These are phyloP conservation scores for Dendrocincla tyrannina DNA, from an alignment of 2,797 vertebrate genomes.

Conservation along the genomic window DNA sequence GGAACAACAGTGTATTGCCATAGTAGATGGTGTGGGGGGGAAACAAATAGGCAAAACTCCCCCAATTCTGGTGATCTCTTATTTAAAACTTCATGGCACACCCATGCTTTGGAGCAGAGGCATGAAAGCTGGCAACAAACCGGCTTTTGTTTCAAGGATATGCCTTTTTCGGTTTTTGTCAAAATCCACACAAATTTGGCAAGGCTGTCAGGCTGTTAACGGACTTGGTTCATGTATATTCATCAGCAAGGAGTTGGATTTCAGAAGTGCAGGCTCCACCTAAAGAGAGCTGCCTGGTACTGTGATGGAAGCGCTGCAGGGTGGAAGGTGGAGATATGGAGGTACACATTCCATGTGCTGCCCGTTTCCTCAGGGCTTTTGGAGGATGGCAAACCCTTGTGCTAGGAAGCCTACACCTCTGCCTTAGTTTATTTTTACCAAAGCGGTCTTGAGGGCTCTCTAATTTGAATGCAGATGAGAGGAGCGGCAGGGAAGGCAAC, in stretches of 20 bases:
- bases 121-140: background rate
- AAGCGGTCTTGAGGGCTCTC: background rate
- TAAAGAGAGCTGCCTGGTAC: background rate
- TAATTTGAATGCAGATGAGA: background rate
- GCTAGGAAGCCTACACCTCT: background rate
- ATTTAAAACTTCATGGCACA: background rate
- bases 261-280: rapidly evolving
- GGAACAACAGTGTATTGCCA: background rate
- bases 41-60: background rate
- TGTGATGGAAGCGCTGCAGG: rapidly evolving
- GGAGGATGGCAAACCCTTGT: background rate
- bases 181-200: constrained; percentile 1
- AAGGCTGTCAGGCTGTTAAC: background rate
- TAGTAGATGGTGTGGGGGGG: background rate
- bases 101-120: background rate
- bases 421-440: background rate
- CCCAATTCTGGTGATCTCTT: background rate
- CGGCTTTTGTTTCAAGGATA: constrained; percentile 32
- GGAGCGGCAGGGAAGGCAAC: background rate
- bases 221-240: background rate
- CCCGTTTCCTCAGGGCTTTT: rapidly evolving
- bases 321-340: background rate
- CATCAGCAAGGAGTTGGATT: background rate
- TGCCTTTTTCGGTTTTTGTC: constrained; percentile 1
- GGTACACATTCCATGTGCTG: rapidly evolving